These are phyloP conservation scores for Ornithorhynchus anatinus DNA, from an alignment of 2,113 vertebrate genomes.

Conservation along the genomic window DNA sequence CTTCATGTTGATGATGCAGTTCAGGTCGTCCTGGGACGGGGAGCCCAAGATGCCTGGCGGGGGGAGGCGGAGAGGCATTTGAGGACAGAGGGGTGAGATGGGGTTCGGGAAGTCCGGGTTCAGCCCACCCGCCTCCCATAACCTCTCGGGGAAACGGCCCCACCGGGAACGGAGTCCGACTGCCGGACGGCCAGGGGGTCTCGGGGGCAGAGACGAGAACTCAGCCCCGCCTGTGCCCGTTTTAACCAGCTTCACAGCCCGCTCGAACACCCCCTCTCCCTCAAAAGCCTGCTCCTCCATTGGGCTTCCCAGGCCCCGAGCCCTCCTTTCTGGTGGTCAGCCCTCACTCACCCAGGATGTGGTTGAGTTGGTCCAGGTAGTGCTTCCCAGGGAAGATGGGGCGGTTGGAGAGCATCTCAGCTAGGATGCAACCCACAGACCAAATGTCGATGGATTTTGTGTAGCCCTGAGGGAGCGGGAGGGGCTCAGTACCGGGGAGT, in stretches of 20 bases:
- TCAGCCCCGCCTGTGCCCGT: background rate
- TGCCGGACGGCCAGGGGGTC: no score
- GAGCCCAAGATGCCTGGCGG: slow-evolving; percentile 81
- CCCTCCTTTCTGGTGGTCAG: background rate
- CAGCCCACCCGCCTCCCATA: background rate
- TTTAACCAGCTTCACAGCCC: background rate
- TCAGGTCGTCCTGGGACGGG: slow-evolving; percentile 85
- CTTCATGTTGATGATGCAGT: slow-evolving; percentile 90
- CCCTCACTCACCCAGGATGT: slow-evolving; percentile 82
- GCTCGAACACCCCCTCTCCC: background rate
- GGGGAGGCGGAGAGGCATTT: background rate
- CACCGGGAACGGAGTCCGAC: background rate
- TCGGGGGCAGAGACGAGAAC: background rate
- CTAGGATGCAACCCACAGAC: slow-evolving; percentile 91
- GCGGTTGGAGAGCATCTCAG: slow-evolving; percentile 89
- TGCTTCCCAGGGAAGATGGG: slow-evolving; percentile 92
- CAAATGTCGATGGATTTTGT: slow-evolving; percentile 91
- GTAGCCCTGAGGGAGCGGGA: slow-evolving; percentile 74
- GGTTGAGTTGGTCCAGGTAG: slow-evolving; percentile 91
- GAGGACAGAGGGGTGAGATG: no score
- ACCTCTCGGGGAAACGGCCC: background rate
- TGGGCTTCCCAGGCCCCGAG: background rate
- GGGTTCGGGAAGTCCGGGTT: no score
- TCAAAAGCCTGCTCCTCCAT: background rate
- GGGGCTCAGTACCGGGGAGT: background rate